Base-by-base conservation (phyloP, 2,113 vertebrate species). In the Actenoides hombroni region DNA sequence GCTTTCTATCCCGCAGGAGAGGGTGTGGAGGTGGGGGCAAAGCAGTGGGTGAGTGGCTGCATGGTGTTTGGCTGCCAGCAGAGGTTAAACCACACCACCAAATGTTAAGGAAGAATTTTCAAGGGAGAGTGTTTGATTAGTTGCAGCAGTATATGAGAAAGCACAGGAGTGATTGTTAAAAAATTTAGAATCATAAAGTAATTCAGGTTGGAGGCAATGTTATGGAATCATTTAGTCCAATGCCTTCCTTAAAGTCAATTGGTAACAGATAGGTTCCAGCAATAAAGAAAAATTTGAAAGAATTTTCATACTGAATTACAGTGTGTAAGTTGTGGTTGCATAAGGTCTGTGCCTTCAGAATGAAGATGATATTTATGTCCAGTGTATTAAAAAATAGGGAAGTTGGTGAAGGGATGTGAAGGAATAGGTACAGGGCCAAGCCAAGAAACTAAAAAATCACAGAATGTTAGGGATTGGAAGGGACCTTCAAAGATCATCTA, bases 191-290 rank as follows among this genome's bases (percentile, higher is more conserved):
- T 46, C 33, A 7, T 29, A 42, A 61, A 61, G 3, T 8, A 56
- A 17, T n/a, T 63, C 16, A 28, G 29, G 6, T 51, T 76, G 10
- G 11, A 51, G 12, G 2, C 10, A 63, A 2, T 0, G 0, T 46
- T 57, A n/a, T 24, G 25, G 33, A 70, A 9, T 65, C 35, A 31
- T 33, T 40, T 37, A 20, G 13, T 51, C 26, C 33, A 67, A 14
- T 8, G 2, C 2, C 4, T 7, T 23, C 3, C 48, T 51, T 24
- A 60, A 65, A 75, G 35, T 40, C 56, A 67, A 13, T 16, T 19
- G 4, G 26, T 16, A 61, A 40, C 4, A 53, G 46, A 18, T 25
- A 37, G 7, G 5, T 31, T 61, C 10, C 33, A 76, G 25, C 67
- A 53, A 33, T 35, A 35, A 56, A 60, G 20, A n/a, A 56, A 49